Conservation (phyloP, 2,888 invertebrate genomes). For the Amphipyra tragopoginis region DNA sequence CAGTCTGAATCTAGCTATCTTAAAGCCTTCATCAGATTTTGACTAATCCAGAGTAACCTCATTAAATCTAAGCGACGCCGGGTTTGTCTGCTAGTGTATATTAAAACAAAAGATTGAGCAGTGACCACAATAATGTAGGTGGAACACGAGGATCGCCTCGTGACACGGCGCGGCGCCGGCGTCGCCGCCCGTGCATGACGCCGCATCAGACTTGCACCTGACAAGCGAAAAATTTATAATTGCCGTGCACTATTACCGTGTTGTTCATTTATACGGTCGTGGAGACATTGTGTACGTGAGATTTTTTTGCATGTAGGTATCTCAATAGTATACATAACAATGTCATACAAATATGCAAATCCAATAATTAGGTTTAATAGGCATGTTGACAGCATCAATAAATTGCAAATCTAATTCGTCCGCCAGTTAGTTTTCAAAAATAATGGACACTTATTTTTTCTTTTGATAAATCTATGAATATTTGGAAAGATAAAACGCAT, state of each 20-base stretch:
- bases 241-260: conserved; percentile 12
- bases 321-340: no score
- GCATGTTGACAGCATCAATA: no score
- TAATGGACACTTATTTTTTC: no score
- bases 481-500: no score
- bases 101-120: conserved; percentile 8
- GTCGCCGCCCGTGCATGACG: conserved; percentile 5
- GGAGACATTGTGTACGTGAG: conserved; percentile 2
- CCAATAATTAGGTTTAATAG: no score
- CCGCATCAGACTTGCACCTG: conserved; percentile 23
- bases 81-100: neutral
- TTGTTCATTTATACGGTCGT: neutral
- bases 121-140: neutral
- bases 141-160: conserved; percentile 32
- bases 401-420: no score
- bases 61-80: neutral
- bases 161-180: conserved; percentile 17
- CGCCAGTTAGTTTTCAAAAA: no score
- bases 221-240: conserved; percentile 54
- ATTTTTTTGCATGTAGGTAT: no score
- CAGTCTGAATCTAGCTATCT: no score
- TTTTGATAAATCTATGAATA: no score
- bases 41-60: neutral
- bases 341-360: no score
- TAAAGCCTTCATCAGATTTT: no score